Evolutionary conservation across 2,113 vertebrate genomes (phyloP).

Genomic region (Macquaria ambigua): DNA sequence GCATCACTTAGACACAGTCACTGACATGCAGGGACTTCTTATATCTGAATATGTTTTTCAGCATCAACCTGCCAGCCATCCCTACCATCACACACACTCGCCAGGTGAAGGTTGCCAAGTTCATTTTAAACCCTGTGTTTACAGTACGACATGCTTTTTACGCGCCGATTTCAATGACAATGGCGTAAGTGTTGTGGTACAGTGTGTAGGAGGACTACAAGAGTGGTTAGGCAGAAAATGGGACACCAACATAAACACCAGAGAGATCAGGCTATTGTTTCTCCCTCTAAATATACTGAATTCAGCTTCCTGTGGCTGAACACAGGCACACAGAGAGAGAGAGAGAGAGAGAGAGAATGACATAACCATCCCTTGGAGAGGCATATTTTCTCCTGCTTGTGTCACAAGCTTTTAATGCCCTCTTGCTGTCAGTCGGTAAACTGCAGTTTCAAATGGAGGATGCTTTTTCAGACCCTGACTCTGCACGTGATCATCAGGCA

Average conservation of each 20-base stretch:
- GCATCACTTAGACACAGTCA: conserved; percentile 12
- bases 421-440: conserved; percentile 75
- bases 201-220: conserved; percentile 54
- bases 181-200: conserved; percentile 15
- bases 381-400: conserved; percentile 3
- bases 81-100: conserved; percentile 1
- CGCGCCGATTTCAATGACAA: conserved; percentile 45
- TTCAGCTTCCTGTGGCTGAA: conserved; percentile 61
- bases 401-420: conserved; percentile 80
- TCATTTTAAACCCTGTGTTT: conserved; percentile 49
- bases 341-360: conserved; percentile 54
- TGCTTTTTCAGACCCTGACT: neutral
- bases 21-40: conserved; percentile 13
- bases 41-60: neutral
- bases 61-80: neutral
- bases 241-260: conserved; percentile 64
- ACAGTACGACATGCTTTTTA: conserved; percentile 41
- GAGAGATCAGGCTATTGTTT: conserved; percentile 71
- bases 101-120: conserved; percentile 43
- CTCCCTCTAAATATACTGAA: conserved; percentile 70
- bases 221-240: conserved; percentile 61
- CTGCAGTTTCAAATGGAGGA: conserved; percentile 58
- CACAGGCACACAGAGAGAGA: conserved; percentile 34
- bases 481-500: neutral
- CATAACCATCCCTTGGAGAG: conserved; percentile 72